Evolutionary conservation across 2,797 vertebrate genomes (phyloP), one percentile per base, ranked within the genome.

Genomic region (Toxotes lorentzi): DNA sequence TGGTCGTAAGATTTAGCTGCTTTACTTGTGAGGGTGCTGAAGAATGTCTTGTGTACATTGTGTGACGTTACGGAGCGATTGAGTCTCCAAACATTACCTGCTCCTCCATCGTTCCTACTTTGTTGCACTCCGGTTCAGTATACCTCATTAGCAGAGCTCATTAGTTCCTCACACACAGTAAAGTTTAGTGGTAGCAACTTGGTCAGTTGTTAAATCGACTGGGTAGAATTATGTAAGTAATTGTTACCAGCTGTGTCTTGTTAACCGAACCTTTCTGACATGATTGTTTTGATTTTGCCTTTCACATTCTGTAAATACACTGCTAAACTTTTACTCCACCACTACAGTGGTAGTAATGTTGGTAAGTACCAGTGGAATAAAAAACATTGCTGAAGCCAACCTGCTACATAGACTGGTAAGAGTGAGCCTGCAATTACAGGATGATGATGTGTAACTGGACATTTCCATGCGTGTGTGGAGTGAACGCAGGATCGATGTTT

Each of bases 111-210:
- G 43, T 50, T 59, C 53, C 70, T 47, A 53, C 50, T 61, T 13
- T 1, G 56, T 5, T 60, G 45, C 69, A 43, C 47, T 54, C 58
- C 19, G 32, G 38, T 70, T 73, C 65, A 79, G 62, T 78, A 66
- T 74, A 54, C 76, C 67, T 79, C 72, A 76, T 82, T 66, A 82
- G 74, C 54, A 51, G 71, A 82, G 78, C 82, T 86, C 76, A 79
- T 87, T 83, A 90, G 79, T 70, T 66, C 62, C 58, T 70, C 58
- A 54, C 73, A 58, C 75, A 76, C 40, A 43, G 69, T 70, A 48
- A 83, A 82, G 69, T 78, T 68, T 72, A 65, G 72, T 45, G 54
- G 47, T 35, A 23, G 67, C 76, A 56, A 30, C 71, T 63, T 21
- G 50, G 64, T 73, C 69, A 73, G 38, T 51, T 73, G 64, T 82